These are phyloP conservation scores for Hyposmocoma kahamanoa DNA, from an alignment of 1,140 invertebrate species.

Conservation along the genomic window DNA sequence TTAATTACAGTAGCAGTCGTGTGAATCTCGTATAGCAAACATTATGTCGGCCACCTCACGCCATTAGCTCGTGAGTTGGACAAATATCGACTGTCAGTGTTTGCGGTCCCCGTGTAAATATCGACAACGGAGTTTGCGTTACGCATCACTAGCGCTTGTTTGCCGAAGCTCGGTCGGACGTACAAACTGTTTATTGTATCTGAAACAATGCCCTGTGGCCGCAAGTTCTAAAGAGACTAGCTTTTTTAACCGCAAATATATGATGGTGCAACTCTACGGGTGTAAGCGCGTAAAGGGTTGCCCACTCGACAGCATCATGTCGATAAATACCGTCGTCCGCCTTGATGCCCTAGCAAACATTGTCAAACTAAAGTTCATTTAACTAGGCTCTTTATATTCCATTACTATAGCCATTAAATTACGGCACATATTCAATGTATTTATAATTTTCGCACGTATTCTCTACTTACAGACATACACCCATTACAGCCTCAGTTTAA, in stretches of 20 bases:
- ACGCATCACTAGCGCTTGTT: conserved; percentile 70
- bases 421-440: not conserved
- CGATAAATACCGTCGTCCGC: conserved; percentile 64
- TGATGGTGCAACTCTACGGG: conserved; percentile 22
- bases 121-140: conserved; percentile 69
- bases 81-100: conserved; percentile 65
- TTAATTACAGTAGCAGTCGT: conserved; percentile 60
- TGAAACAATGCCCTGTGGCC: not conserved
- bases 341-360: conserved; percentile 60
- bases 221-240: not conserved
- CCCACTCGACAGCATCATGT: conserved; percentile 54
- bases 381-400: conserved; percentile 24
- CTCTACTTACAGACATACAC: not conserved
- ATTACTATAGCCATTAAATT: not conserved
- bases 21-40: conserved; percentile 53
- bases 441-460: conserved; percentile 8
- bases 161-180: conserved; percentile 36
- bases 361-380: conserved; percentile 46
- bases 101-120: conserved; percentile 62
- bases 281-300: conserved; percentile 57
- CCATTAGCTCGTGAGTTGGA: conserved; percentile 61
- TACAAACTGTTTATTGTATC: not conserved
- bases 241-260: not conserved
- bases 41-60: conserved; percentile 39
- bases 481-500: not conserved